Evolutionary conservation across 2,888 invertebrate species (phyloP), one percentile per base, ranked within the genome.

Genomic region (Caenorhabditis sinica): DNA sequence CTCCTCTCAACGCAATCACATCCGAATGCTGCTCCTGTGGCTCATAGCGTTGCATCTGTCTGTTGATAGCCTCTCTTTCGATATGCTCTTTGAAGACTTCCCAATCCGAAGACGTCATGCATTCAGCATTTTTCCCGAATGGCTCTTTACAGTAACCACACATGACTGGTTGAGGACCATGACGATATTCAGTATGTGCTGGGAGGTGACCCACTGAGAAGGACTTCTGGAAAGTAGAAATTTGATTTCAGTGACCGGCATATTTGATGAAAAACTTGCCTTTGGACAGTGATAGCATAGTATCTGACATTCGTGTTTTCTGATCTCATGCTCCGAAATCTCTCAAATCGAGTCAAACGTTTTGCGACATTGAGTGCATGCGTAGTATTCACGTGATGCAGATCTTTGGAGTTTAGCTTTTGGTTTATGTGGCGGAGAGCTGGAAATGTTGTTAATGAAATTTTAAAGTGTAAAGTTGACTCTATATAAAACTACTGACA

Each of bases 1-100:
- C 77, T n/a, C 88, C 88, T 25, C 88, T 83, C 53, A 87, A 74
- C 6, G 85, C 85, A 2, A 9, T 6, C 1, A 45, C 72, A 20
- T 45, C n/a, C 3, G 43, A 9, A 8, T 66, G 60, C 6, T 36
- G n/a, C 5, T 36, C 25, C 0, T n/a, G 33, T 15, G 20, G 40
- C 28, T 68, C 63, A 43, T 82, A 71, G 4, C 20, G 58, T 25
- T 83, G 74, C 71, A 87, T 83, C 20, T 69, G 80, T 40, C 81
- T 82, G 13, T 81, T 79, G 9, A 87, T 45, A 0, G 82, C 65
- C 45, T 87, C 40, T 40, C 13, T 5, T 40, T 40, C 40, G 13
- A 40, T 40, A 40, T 40, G 40, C 6, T 40, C 40, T 40, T 40
- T 40, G 40, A 40, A 40, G 2, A 40, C 40, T 40, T 40, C 40